Evolutionary conservation across 64 coral and sea anemone species (phyloP).

Genomic region (Stichodactyla mertensii): DNA sequence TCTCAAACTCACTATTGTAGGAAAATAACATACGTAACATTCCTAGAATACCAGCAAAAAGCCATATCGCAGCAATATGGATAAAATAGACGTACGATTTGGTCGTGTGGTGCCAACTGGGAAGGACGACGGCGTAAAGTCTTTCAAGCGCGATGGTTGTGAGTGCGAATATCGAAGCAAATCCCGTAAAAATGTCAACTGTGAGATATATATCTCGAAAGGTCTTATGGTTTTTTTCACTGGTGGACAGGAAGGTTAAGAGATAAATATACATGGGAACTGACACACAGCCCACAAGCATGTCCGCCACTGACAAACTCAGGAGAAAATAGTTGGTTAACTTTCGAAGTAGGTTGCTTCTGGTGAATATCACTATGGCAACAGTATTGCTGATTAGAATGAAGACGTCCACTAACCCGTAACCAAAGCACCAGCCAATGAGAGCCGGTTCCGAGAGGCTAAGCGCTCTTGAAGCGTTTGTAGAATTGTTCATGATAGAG

Average conservation of each 20-base stretch:
- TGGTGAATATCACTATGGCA: conserved; percentile 59
- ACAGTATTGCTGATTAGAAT: conserved; percentile 54
- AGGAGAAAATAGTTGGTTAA: conserved; percentile 87
- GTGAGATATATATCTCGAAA: not conserved
- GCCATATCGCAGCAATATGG: conserved; percentile 47
- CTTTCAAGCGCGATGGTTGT: conserved; percentile 72
- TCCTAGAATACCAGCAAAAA: conserved; percentile 41
- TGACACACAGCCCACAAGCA: conserved; percentile 70
- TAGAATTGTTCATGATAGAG: not conserved
- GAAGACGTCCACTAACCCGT: conserved; percentile 47
- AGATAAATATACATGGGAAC: conserved; percentile 61
- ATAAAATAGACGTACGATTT: conserved; percentile 43
- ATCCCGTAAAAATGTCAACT: conserved; percentile 70
- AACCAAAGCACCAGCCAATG: conserved; percentile 67
- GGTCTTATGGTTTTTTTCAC: not conserved
- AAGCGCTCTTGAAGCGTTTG: not conserved
- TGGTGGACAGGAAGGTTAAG: conserved; percentile 13
- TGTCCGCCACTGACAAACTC: conserved; percentile 71
- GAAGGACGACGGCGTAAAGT: conserved; percentile 72
- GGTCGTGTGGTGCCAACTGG: conserved; percentile 77
- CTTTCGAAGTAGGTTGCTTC: conserved; percentile 65
- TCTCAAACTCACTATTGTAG: not conserved
- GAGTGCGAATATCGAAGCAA: conserved; percentile 79
- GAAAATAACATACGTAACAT: conserved; percentile 27
- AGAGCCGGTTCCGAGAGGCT: not conserved